A percentile compares a stretch with the other conserved stretches of the same genome.
Evolutionary conservation across 2,888 invertebrate genomes (phyloP).

Genomic region (Diabrotica balteata): DNA sequence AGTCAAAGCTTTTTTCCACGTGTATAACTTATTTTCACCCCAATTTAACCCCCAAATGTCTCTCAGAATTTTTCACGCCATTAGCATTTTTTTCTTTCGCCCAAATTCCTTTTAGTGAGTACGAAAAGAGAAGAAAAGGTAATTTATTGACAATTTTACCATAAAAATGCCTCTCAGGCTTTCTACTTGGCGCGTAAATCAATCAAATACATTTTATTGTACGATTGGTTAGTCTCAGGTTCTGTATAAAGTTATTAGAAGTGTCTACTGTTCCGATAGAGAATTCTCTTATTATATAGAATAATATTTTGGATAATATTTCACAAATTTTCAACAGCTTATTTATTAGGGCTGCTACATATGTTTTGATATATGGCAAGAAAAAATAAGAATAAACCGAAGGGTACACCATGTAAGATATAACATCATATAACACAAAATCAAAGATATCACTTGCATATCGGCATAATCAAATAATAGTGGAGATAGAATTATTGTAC

Average conservation of each 20-base stretch:
- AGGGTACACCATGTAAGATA: too few species aligned
- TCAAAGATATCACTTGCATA: too few species aligned
- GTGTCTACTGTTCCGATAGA: too few species aligned
- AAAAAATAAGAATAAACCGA: too few species aligned
- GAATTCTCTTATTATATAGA: too few species aligned
- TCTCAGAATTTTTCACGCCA: slow-evolving; percentile 12
- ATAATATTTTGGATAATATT: too few species aligned
- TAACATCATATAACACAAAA: too few species aligned
- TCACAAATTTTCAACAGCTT: too few species aligned
- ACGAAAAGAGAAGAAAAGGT: slow-evolving; percentile 17
- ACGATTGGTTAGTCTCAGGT: background rate
- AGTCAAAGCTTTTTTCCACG: slow-evolving; percentile 14
- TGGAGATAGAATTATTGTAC: too few species aligned
- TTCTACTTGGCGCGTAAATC: slow-evolving; percentile 10
- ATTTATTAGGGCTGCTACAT: too few species aligned
- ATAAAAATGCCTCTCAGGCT: slow-evolving; percentile 5
- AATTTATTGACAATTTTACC: slow-evolving; percentile 5
- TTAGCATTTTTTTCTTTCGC: slow-evolving; percentile 12
- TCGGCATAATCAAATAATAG: too few species aligned
- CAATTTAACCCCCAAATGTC: slow-evolving; percentile 16
- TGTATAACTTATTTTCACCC: slow-evolving; percentile 14
- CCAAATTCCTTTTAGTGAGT: slow-evolving; percentile 16
- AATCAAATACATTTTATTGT: slow-evolving; percentile 12
- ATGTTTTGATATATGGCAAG: too few species aligned
- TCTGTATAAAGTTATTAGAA: background rate